Evolutionary conservation across 2,888 invertebrate species (phyloP), one percentile per base, ranked within the genome.

Genomic region (Peribatodes rhomboidaria): DNA sequence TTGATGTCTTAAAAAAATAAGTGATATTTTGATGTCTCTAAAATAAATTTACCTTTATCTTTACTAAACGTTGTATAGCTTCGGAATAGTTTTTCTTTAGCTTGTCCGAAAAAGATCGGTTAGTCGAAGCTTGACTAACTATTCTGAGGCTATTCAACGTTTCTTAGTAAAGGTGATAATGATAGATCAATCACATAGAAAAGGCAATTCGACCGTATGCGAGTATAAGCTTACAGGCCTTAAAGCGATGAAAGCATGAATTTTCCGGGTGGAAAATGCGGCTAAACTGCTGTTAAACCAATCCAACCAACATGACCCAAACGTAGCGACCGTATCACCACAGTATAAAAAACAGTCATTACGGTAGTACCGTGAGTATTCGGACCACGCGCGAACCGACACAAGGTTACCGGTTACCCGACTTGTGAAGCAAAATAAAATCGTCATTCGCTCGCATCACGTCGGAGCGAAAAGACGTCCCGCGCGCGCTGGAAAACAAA

Each of bases 401-500:
- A 59, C 72, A 68, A 74, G 74, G 74, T 73, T 74, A 69, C 59
- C 22, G 71, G 71, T 70, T 73, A 68, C 39, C 18, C 53, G 52
- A 55, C 61, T 64, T 52, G 41, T 61, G 44, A 20, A 42, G 35
- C 31, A 13, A 47, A 39, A n/a, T 59, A 13, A 47, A 39, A n/a
- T 59, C 67, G 61, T 70, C 75, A 75, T 64, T 75, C 72, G 70
- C 60, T 67, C 69, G 75, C 56, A 44, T 35, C 46, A 49, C 66
- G 65, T 49, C 55, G 59, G 11, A 47, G 22, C 49, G 47, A 46
- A 46, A 61, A 70, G 66, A 66, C 63, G 70, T 61, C 20, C 52
- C 52, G 58, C 60, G 54, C 62, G 65, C 63, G 67, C 39, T 37
- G 1, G 13, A 39, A 14, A 20, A 35, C 16, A 33, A 31, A 33